Conservation (phyloP, 2,113 vertebrate species). For the Megalops atlanticus region DNA sequence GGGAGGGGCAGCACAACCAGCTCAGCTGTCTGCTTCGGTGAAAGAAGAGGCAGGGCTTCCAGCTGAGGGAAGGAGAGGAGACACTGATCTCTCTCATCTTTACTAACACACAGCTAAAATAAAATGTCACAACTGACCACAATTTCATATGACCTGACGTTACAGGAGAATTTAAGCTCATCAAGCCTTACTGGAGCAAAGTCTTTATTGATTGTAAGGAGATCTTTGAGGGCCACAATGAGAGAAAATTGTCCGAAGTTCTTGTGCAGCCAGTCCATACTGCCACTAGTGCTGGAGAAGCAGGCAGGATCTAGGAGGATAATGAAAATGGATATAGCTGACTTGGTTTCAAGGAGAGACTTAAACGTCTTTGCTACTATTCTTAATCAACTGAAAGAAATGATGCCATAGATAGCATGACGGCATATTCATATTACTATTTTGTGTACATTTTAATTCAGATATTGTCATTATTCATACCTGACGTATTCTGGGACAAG, state of each 20-base stretch:
- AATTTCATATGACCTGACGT: too few relatives aligned
- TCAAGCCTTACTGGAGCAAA: conserved; percentile 55
- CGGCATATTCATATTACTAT: not conserved
- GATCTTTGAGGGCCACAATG: conserved; percentile 40
- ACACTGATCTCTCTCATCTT: not conserved
- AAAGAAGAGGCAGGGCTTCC: conserved; percentile 14
- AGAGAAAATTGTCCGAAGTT: conserved; percentile 62
- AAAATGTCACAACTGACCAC: not conserved
- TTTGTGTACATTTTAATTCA: not conserved
- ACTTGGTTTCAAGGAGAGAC: not conserved
- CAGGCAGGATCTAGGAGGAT: conserved; percentile 54
- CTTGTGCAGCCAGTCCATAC: conserved; percentile 59
- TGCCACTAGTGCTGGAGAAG: conserved; percentile 34
- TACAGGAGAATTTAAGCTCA: too few relatives aligned
- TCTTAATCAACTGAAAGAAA: not conserved
- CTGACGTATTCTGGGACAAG: conserved; percentile 36
- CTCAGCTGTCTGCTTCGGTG: conserved; percentile 18
- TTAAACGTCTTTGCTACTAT: not conserved
- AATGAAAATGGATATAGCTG: not conserved
- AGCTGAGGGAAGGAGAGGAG: not conserved
- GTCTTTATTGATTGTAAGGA: conserved; percentile 46
- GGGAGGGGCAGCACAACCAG: not conserved
- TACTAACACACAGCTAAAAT: not conserved
- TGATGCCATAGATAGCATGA: too few relatives aligned
- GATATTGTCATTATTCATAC: conserved; percentile 9